Evolutionary conservation across 2,113 vertebrate genomes (phyloP).

Genomic region (Phalacrocorax pelagicus): DNA sequence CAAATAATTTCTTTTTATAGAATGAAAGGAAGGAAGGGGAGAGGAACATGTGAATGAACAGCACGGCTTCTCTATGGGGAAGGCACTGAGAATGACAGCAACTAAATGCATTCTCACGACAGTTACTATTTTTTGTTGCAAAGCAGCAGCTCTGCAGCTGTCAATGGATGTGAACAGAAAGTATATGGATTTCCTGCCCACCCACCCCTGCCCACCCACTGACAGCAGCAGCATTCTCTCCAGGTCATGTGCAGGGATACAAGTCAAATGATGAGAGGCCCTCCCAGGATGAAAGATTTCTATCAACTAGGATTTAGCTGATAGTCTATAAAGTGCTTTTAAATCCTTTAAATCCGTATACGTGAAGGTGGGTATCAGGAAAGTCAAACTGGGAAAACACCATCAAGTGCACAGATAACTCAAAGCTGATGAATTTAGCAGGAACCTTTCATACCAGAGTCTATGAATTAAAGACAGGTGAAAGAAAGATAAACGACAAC

Average conservation of each 20-base stretch:
- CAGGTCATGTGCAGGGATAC: background rate
- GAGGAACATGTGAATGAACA: fast-evolving
- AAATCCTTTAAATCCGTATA: background rate
- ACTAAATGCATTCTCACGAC: background rate
- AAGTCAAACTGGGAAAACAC: background rate
- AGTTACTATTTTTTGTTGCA: background rate
- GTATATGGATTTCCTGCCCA: background rate
- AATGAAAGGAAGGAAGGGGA: background rate
- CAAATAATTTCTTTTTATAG: background rate
- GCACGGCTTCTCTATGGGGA: background rate
- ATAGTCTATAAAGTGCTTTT: background rate
- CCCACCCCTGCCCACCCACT: background rate
- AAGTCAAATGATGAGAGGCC: background rate
- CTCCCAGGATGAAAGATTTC: background rate
- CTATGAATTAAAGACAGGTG: background rate
- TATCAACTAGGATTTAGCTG: background rate
- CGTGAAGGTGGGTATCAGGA: background rate
- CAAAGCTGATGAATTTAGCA: background rate
- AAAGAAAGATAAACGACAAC: background rate
- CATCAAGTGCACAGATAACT: background rate
- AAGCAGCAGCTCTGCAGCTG: background rate
- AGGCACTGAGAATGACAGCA: background rate
- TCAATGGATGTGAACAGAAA: background rate
- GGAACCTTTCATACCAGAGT: background rate
- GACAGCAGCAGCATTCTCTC: background rate